Base-by-base conservation (phyloP, 2,113 vertebrate species). In the Apistogramma diplotaenia region DNA sequence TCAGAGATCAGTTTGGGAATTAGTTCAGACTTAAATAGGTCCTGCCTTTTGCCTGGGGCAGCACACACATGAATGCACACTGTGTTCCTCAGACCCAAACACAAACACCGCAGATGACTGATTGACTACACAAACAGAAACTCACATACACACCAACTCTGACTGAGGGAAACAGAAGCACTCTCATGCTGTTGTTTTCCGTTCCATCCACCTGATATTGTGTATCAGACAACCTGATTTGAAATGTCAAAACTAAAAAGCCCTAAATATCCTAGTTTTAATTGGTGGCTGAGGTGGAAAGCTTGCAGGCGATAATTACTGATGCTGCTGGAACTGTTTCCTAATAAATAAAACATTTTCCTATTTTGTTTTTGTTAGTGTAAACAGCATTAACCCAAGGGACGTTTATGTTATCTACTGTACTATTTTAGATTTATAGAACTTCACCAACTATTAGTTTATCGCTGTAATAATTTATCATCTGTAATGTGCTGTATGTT, bases 1-100 rank as follows among this genome's bases (percentile, higher is more conserved):
- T 70, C 43, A 29, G 65, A 70, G 65, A 58, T 89, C 82, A 79
- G 76, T 85, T 78, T 76, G 33, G 60, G 84, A 89, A 85, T 87
- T 78, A 82, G 57, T 70, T 65, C 29, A 87, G 84, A 89, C 58
- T 81, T 40, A 43, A 81, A 60, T 82, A 86, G 54, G 53, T 84
- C 51, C 18, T 74, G 74, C 23, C 77, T 81, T 27, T 72, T 16
- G 67, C 74, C 75, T 2, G 1, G 19, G 62, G 61, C 57, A 18
- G 4, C 73, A 51, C 51, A 57, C 53, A 74, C 89, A 60, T 27
- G 5, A 25, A 70, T 29, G 29, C 65, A 49, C 25, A 49, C 10
- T 1, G 23, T 67, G 37, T 70, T 70, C 6, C 43, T 49, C 43
- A 49, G 25, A 29, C 65, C 65, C 46, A 49, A 46, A 70, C 25